Percentiles rank a stretch among this genome's conserved stretches.
Conservation (phyloP, 2,113 vertebrate genomes). For the Probosciger aterrimus region DNA sequence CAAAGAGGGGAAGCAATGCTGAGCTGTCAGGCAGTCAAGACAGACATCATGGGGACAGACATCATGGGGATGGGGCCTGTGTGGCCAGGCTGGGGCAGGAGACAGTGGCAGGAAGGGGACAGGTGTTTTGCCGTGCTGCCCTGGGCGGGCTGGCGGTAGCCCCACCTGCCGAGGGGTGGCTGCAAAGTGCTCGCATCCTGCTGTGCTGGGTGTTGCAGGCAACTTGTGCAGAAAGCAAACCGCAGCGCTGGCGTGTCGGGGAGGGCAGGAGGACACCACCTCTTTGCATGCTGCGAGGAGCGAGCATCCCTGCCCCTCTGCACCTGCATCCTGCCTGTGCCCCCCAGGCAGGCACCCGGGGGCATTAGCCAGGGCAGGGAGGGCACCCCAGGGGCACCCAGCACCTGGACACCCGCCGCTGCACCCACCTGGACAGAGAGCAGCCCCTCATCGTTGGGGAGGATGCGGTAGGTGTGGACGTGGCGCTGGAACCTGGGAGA, state of each 20-base stretch:
- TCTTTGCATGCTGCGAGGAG: not conserved
- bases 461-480: conserved; percentile 87
- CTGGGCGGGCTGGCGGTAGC: not conserved
- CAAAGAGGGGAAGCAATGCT: not conserved
- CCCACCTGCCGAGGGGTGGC: not conserved
- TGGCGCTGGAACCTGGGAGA: conserved; percentile 80
- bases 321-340: not conserved
- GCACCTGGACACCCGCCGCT: not conserved
- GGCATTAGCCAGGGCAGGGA: not conserved
- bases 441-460: conserved; percentile 82
- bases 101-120: not conserved
- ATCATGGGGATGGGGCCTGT: accelerated
- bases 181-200: not conserved
- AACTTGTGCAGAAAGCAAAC: not conserved
- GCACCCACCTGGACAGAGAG: conserved; percentile 85
- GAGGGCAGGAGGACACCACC: not conserved
- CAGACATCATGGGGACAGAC: not conserved
- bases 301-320: not conserved
- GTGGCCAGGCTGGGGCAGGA: not conserved
- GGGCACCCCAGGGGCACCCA: not conserved
- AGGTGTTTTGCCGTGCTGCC: not conserved
- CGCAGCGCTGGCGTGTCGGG: not conserved
- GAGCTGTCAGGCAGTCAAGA: accelerated
- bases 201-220: accelerated
- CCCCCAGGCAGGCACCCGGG: not conserved